Percentiles rank a stretch among this genome's conserved stretches.
These are phyloP conservation scores for Mactromeris polynyma DNA, from an alignment of 2,888 invertebrate species.

Conservation along the genomic window DNA sequence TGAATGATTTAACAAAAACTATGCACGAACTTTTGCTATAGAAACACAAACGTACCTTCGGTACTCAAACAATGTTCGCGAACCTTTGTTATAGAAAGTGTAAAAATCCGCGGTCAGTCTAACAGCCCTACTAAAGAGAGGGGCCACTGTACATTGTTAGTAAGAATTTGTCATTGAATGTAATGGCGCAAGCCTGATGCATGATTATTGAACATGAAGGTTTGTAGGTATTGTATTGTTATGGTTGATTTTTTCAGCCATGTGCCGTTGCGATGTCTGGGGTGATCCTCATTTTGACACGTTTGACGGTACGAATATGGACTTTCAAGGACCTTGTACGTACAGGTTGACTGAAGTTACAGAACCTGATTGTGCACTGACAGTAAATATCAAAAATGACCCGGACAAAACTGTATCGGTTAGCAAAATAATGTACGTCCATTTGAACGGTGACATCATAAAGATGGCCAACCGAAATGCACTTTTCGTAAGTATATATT, in stretches of 20 bases:
- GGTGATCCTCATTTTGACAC: neutral
- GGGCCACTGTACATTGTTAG: no score
- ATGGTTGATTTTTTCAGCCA: neutral
- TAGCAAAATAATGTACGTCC: neutral
- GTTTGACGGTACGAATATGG: neutral
- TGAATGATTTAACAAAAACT: no score
- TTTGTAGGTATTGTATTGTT: neutral
- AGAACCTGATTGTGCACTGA: neutral
- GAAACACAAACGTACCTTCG: neutral
- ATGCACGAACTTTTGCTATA: no score
- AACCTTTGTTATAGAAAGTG: no score
- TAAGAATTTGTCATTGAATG: no score
- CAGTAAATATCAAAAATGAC: neutral
- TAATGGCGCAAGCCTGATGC: no score
- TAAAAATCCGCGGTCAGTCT: no score
- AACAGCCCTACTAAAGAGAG: no score
- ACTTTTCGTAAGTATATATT: neutral
- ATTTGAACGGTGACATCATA: neutral
- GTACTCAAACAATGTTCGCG: neutral
- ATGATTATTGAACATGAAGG: no score
- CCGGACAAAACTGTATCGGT: neutral
- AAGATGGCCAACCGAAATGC: neutral
- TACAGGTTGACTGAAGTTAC: neutral
- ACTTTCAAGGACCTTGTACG: neutral
- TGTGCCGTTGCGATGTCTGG: constrained; percentile 17